Percentiles rank a stretch among this genome's conserved stretches.
Evolutionary conservation across 2,113 vertebrate genomes (phyloP).

Genomic region (Gorsachius goisagi): DNA sequence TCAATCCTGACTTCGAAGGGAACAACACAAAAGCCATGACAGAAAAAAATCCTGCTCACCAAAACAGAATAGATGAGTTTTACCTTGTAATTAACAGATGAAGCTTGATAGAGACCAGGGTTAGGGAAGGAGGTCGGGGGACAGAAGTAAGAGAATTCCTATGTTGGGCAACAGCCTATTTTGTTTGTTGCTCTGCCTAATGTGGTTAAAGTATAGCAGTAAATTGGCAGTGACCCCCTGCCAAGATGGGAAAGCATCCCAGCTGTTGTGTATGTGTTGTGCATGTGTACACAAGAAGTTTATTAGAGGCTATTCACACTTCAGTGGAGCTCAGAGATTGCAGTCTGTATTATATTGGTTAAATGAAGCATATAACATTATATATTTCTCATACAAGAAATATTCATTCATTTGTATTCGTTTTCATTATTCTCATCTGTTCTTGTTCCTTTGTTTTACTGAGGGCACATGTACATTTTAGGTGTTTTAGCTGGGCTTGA

Average conservation of each 20-base stretch:
- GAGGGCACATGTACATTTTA: not conserved
- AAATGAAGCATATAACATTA: slow-evolving; percentile 46
- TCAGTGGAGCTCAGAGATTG: slow-evolving; percentile 38
- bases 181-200: slow-evolving; percentile 26
- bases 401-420: slow-evolving; percentile 40
- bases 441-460: not conserved
- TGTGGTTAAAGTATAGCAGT: slow-evolving; percentile 7
- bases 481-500: not conserved
- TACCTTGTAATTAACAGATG: not conserved
- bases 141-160: not conserved
- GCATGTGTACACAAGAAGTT: slow-evolving; percentile 50
- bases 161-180: not conserved
- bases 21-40: not conserved
- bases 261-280: slow-evolving; percentile 60
- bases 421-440: slow-evolving; percentile 31
- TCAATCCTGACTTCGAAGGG: not conserved
- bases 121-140: not conserved
- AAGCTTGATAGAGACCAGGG: not conserved
- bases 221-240: slow-evolving; percentile 42
- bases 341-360: slow-evolving; percentile 37
- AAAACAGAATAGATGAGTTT: not conserved
- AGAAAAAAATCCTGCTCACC: not conserved
- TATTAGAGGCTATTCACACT: slow-evolving; percentile 54
- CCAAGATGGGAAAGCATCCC: slow-evolving; percentile 40
- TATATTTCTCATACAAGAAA: slow-evolving; percentile 23